Evolutionary conservation across 2,797 vertebrate species (phyloP).

Genomic region (Sebastes nivosus): DNA sequence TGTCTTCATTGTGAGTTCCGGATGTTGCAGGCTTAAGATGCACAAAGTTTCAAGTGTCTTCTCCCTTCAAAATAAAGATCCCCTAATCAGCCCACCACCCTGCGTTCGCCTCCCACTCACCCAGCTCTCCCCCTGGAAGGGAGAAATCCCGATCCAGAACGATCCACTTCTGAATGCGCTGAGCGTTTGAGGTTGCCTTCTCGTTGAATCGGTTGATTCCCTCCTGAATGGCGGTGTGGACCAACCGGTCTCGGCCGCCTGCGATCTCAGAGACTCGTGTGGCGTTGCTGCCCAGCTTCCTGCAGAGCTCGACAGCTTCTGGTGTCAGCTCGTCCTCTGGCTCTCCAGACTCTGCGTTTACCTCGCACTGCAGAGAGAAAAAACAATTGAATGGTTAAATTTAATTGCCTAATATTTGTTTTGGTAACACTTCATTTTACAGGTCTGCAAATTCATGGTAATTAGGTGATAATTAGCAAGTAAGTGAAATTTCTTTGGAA

Average conservation of each 20-base stretch:
- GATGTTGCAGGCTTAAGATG: not conserved
- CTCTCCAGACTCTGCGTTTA: constrained; percentile 75
- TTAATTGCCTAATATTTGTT: rapidly evolving
- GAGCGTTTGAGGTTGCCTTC: constrained; percentile 84
- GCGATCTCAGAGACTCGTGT: constrained; percentile 84
- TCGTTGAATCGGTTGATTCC: constrained; percentile 87
- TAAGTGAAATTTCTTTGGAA: too few relatives aligned
- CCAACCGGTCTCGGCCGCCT: constrained; percentile 71
- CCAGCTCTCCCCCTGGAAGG: constrained; percentile 87
- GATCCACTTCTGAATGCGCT: constrained; percentile 92
- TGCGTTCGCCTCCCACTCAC: constrained; percentile 71
- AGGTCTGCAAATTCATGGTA: too few relatives aligned
- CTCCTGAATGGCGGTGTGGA: constrained; percentile 88
- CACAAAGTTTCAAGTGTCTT: not conserved
- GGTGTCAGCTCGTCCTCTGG: constrained; percentile 85
- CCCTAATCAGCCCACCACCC: not conserved
- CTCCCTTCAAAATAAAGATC: not conserved
- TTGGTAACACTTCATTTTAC: too few relatives aligned
- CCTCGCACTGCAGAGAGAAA: constrained; percentile 78
- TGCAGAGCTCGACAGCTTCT: constrained; percentile 84
- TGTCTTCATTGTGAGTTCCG: not conserved
- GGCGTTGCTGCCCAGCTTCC: constrained; percentile 85
- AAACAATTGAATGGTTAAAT: rapidly evolving
- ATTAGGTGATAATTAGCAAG: too few relatives aligned
- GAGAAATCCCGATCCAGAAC: constrained; percentile 92